Conservation (phyloP, 2,888 invertebrate genomes). For the Agrenia bidenticulata region DNA sequence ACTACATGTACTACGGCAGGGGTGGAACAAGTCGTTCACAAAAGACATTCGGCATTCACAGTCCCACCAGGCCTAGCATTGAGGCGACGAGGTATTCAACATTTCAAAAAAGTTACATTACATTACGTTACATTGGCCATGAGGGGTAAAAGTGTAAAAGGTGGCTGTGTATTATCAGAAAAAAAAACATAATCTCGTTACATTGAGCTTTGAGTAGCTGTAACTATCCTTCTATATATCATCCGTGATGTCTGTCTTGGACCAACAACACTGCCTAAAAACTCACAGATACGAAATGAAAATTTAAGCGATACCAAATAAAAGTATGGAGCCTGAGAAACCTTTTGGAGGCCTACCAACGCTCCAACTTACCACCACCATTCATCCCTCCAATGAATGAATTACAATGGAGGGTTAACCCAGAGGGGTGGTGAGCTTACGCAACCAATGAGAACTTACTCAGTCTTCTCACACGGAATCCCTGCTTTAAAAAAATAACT, state of each 20-base stretch:
- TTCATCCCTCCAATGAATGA: slow-evolving; percentile 54
- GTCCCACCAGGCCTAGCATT: neutral
- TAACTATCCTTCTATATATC: neutral
- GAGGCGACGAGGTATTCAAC: neutral
- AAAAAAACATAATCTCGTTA: slow-evolving; percentile 1
- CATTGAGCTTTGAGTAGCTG: neutral
- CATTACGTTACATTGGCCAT: slow-evolving; percentile 10
- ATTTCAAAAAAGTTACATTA: slow-evolving; percentile 4
- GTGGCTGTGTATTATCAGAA: neutral
- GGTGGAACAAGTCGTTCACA: too few species aligned
- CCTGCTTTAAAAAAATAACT: too few species aligned
- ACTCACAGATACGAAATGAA: neutral
- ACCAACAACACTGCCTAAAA: too few species aligned
- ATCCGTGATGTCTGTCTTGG: neutral
- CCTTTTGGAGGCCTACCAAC: slow-evolving; percentile 28
- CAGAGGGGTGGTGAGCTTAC: slow-evolving; percentile 53
- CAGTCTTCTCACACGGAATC: neutral
- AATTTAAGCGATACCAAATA: neutral
- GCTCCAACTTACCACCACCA: slow-evolving; percentile 25
- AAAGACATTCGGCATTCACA: too few species aligned
- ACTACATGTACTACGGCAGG: too few species aligned
- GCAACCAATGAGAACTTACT: slow-evolving; percentile 52
- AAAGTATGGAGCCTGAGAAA: slow-evolving; percentile 27
- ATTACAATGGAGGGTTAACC: slow-evolving; percentile 52
- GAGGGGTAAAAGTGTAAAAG: slow-evolving; percentile 8